These are phyloP conservation scores for Alectura lathami DNA, from an alignment of 2,113 vertebrate genomes.

Conservation along the genomic window DNA sequence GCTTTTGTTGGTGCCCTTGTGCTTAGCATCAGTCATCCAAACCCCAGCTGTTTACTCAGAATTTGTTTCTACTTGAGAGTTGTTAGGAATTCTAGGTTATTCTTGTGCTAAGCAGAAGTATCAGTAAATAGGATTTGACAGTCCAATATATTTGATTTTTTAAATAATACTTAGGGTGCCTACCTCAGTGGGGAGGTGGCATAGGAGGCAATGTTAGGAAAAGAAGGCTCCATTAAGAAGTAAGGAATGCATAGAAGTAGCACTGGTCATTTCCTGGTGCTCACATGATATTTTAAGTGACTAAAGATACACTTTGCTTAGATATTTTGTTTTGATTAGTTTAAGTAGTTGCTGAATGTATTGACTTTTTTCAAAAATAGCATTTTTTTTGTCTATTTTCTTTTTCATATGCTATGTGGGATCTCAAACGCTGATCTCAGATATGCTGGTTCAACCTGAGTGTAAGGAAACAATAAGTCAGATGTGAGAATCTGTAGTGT, in stretches of 20 bases:
- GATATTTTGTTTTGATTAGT: accelerated
- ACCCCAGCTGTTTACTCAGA: not conserved
- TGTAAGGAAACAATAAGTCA: not conserved
- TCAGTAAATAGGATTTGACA: not conserved
- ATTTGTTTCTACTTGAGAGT: not conserved
- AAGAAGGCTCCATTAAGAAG: not conserved
- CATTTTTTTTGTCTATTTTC: not conserved
- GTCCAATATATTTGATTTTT: not conserved
- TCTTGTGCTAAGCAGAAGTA: not conserved
- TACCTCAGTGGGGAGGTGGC: not conserved
- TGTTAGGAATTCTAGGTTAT: not conserved
- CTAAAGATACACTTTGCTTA: not conserved
- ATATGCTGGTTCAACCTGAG: not conserved
- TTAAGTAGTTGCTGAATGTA: not conserved
- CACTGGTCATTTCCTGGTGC: not conserved
- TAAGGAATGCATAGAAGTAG: not conserved
- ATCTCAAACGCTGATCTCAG: accelerated
- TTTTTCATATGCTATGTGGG: not conserved
- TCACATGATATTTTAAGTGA: not conserved
- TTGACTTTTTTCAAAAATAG: not conserved
- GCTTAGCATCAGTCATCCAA: not conserved
- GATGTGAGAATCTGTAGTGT: not conserved
- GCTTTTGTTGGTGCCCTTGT: not conserved
- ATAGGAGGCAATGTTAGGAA: not conserved
- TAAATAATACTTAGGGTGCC: not conserved